Evolutionary conservation across 1,140 invertebrate genomes (phyloP), one percentile per base, ranked within the genome.

Genomic region (Conus betulinus): DNA sequence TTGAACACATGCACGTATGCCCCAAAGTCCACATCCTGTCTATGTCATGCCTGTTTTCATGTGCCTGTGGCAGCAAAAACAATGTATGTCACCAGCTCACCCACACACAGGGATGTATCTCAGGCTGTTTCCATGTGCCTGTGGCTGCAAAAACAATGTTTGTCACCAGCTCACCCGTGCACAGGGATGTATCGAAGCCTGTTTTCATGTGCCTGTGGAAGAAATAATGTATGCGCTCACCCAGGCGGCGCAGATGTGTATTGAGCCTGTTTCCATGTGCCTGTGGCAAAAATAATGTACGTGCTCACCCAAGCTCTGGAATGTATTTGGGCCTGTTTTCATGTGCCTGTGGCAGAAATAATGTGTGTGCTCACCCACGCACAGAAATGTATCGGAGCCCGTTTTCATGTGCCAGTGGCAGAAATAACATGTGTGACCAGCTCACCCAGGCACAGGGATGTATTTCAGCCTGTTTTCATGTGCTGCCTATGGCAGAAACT

Each of bases 101-200:
- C 94, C 93, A 11, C 96, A 96, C 23, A 97, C 94, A 15, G 96
- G 95, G 60, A 97, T 93, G 90, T 97, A 97, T 88, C 96, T 95
- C 23, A 97, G 89, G 88, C 95, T 96, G 11, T 95, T 95, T 85
- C 93, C 95, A n/a, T n/a, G n/a, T n/a, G n/a, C n/a, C 39, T 39
- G 39, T 39, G 39, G 39, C 39, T 39, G 39, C 39, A 39, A 3
- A 39, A 39, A 39, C 39, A 39, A 39, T 39, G 39, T 39, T 1
- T 39, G 39, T 39, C 39, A 39, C 39, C 39, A 89, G 93, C 94
- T 95, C 93, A 96, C 96, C 94, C 93, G 8, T 96, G 96, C 23
- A 97, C 94, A 13, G 96, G 95, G 60, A 97, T 93, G 90, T 97
- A 97, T 88, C 96, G 95, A 23, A 97, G 89, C 39, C 39, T 39